These are phyloP conservation scores for Diogma glabrata DNA, from an alignment of 2,888 invertebrate species.

Conservation along the genomic window DNA sequence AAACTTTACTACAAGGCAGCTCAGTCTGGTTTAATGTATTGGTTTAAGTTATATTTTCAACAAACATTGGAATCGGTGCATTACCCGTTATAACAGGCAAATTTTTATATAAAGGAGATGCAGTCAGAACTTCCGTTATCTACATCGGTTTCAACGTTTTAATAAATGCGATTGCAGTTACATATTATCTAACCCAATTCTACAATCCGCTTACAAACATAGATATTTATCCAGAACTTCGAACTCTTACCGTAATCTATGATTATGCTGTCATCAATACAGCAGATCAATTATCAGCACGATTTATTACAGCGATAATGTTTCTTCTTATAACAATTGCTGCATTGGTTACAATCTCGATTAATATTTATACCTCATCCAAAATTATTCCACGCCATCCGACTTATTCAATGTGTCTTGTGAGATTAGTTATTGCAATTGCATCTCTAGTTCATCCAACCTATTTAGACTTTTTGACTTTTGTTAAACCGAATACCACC, in stretches of 20 bases:
- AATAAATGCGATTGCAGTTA: slow-evolving; percentile 33
- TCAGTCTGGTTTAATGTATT: slow-evolving; percentile 36
- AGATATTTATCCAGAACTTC: slow-evolving; percentile 27
- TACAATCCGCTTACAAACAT: slow-evolving; percentile 24
- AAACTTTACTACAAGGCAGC: slow-evolving; percentile 26
- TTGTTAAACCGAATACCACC: too few species aligned
- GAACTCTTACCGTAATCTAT: slow-evolving; percentile 33
- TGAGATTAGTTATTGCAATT: slow-evolving; percentile 31
- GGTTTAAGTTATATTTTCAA: slow-evolving; percentile 34
- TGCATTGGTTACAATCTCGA: slow-evolving; percentile 30
- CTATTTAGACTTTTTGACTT: too few species aligned
- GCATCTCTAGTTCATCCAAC: slow-evolving; percentile 31
- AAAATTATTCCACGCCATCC: slow-evolving; percentile 33
- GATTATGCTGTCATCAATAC: slow-evolving; percentile 27
- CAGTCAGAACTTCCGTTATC: slow-evolving; percentile 34
- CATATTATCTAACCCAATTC: slow-evolving; percentile 34
- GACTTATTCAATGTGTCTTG: slow-evolving; percentile 33
- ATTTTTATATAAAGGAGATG: slow-evolving; percentile 36
- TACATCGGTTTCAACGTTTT: slow-evolving; percentile 36
- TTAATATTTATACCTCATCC: slow-evolving; percentile 33
- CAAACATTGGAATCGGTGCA: slow-evolving; percentile 34
- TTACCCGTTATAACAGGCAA: slow-evolving; percentile 36
- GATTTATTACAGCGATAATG: slow-evolving; percentile 29
- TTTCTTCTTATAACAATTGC: slow-evolving; percentile 30
- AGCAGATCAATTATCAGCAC: slow-evolving; percentile 22